Evolutionary conservation across 2,797 vertebrate species (phyloP).

Genomic region (Dendrocincla tyrannina): DNA sequence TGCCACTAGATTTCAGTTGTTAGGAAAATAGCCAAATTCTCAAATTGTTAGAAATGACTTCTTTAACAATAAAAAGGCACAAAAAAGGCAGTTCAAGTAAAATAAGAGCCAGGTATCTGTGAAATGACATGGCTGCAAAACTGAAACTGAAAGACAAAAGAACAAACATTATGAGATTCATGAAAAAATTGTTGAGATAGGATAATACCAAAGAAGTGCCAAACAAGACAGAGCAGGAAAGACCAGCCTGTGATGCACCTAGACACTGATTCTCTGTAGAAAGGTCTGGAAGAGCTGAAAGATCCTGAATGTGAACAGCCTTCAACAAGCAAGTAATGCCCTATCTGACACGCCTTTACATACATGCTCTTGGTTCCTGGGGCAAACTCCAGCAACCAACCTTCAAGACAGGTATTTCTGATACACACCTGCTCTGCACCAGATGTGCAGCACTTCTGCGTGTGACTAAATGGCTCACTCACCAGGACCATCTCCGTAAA

Average conservation of each 20-base stretch:
- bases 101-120: background rate
- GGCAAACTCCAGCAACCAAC: background rate
- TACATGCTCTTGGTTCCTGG: background rate
- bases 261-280: background rate
- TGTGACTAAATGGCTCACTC: rapidly evolving
- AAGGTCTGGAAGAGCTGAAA: background rate
- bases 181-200: background rate
- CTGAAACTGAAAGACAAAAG: background rate
- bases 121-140: background rate
- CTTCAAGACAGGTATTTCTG: background rate
- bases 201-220: background rate
- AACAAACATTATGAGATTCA: background rate
- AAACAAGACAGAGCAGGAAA: background rate
- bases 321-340: background rate
- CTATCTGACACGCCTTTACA: background rate
- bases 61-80: background rate
- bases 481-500: background rate
- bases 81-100: background rate
- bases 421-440: background rate
- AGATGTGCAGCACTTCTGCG: background rate
- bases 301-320: background rate
- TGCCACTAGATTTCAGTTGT: background rate
- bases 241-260: background rate
- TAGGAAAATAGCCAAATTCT: background rate
- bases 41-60: background rate